Conservation (phyloP, 2,888 invertebrate genomes). For the Synanthedon myopaeformis region DNA sequence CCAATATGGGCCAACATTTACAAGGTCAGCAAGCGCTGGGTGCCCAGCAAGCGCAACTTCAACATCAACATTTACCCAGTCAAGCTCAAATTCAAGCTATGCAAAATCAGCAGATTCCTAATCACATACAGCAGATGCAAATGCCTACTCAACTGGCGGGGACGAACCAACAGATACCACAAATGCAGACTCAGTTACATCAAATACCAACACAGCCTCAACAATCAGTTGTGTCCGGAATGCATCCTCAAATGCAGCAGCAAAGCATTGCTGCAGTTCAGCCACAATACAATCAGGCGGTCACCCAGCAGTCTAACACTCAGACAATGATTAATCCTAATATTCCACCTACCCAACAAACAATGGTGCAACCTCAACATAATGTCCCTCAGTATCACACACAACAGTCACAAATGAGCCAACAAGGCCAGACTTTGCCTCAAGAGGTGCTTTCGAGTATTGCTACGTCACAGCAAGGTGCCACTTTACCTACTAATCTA, state of each 20-base stretch:
- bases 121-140: slow-evolving; percentile 68
- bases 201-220: slow-evolving; percentile 63
- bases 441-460: slow-evolving; percentile 64
- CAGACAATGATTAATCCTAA: slow-evolving; percentile 57
- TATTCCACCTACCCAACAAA: slow-evolving; percentile 59
- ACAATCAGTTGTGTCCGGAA: slow-evolving; percentile 59
- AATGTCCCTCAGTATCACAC: slow-evolving; percentile 63
- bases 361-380: slow-evolving; percentile 63
- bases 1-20: slow-evolving; percentile 60
- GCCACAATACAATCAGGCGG: slow-evolving; percentile 66
- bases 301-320: slow-evolving; percentile 54
- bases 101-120: slow-evolving; percentile 67
- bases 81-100: slow-evolving; percentile 65
- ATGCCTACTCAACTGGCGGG: slow-evolving; percentile 55
- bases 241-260: slow-evolving; percentile 65
- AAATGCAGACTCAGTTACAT: slow-evolving; percentile 66
- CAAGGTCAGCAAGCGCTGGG: slow-evolving; percentile 58
- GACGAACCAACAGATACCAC: slow-evolving; percentile 60
- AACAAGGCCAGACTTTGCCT: slow-evolving; percentile 61
- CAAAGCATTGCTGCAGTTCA: slow-evolving; percentile 61
- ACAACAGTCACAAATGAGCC: slow-evolving; percentile 60
- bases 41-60: slow-evolving; percentile 60
- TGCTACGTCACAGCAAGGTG: slow-evolving; percentile 63
- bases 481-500: slow-evolving; percentile 54
- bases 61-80: slow-evolving; percentile 62